Percentiles rank a stretch among this genome's conserved stretches.
These are phyloP conservation scores for Penaeus indicus DNA, from an alignment of 1,140 invertebrate genomes.

Conservation along the genomic window DNA sequence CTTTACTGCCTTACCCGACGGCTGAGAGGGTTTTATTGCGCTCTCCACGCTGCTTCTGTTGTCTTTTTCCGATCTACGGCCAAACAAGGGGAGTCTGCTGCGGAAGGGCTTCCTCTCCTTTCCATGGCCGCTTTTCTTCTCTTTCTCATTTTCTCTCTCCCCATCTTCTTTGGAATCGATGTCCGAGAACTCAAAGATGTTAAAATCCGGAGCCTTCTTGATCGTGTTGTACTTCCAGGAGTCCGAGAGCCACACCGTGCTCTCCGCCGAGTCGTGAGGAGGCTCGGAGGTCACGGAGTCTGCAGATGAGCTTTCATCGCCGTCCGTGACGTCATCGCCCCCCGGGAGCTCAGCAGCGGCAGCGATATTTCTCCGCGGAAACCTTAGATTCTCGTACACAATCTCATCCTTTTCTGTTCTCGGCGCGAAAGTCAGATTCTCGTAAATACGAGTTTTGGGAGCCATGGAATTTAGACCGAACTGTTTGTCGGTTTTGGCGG, in stretches of 20 bases:
- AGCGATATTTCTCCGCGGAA: neutral
- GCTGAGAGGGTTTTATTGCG: neutral
- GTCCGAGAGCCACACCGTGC: constrained; percentile 46
- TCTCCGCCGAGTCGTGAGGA: neutral
- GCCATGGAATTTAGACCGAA: neutral
- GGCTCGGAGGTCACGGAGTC: constrained; percentile 2
- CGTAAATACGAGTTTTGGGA: constrained; percentile 14
- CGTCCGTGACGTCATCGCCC: neutral
- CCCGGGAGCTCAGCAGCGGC: no score
- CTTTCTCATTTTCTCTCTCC: neutral
- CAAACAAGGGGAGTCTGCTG: constrained; percentile 37
- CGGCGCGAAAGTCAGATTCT: neutral
- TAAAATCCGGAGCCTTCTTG: constrained; percentile 53
- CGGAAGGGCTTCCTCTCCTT: constrained; percentile 36
- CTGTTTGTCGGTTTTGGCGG: neutral
- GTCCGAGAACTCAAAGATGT: constrained; percentile 41
- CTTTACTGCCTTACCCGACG: neutral
- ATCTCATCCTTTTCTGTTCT: constrained; percentile 13
- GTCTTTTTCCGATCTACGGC: constrained; percentile 6
- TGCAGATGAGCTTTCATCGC: neutral
- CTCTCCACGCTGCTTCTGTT: constrained; percentile 10
- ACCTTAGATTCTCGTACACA: constrained; percentile 53
- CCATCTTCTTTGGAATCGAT: neutral
- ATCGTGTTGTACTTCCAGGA: constrained; percentile 60
- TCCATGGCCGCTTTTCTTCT: neutral